A percentile compares a stretch with the other conserved stretches of the same genome.
Evolutionary conservation across 1,140 invertebrate species (phyloP).

Genomic region (Drosophila tristis): DNA sequence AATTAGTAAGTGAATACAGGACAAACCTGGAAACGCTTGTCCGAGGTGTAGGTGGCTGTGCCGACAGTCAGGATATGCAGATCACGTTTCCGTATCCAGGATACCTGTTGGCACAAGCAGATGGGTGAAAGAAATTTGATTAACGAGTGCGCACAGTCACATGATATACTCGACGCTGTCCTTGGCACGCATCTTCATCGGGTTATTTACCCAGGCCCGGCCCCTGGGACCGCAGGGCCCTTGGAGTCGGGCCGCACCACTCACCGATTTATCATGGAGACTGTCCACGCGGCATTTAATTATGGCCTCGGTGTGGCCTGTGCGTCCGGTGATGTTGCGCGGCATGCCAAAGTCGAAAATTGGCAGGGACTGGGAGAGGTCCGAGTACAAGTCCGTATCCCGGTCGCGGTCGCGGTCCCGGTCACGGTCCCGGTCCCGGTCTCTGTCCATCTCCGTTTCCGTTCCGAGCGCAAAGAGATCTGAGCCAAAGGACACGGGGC

Average conservation of each 20-base stretch:
- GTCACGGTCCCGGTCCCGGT: not conserved
- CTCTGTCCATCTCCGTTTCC: constrained; percentile 26
- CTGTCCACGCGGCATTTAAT: constrained; percentile 93
- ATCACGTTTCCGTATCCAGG: constrained; percentile 91
- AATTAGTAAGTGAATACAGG: constrained; percentile 28
- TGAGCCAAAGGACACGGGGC: constrained; percentile 31
- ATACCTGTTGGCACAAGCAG: constrained; percentile 85
- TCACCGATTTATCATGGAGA: constrained; percentile 92
- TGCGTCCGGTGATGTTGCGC: constrained; percentile 92
- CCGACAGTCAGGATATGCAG: constrained; percentile 91
- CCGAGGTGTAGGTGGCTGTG: constrained; percentile 90
- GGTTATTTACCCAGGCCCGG: not conserved
- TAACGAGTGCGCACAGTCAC: constrained; percentile 41
- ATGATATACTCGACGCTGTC: constrained; percentile 37
- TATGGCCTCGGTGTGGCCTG: constrained; percentile 92
- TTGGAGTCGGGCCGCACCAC: too few relatives aligned
- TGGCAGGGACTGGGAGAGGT: constrained; percentile 61
- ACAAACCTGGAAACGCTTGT: constrained; percentile 88
- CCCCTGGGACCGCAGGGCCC: not conserved
- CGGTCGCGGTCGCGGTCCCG: not conserved
- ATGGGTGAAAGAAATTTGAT: constrained; percentile 33
- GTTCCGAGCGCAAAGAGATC: constrained; percentile 54
- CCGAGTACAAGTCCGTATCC: constrained; percentile 17
- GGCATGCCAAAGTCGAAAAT: constrained; percentile 91
- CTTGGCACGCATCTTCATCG: constrained; percentile 35